These are phyloP conservation scores for Manacus vitellinus DNA, from an alignment of 2,113 vertebrate genomes.

Conservation along the genomic window DNA sequence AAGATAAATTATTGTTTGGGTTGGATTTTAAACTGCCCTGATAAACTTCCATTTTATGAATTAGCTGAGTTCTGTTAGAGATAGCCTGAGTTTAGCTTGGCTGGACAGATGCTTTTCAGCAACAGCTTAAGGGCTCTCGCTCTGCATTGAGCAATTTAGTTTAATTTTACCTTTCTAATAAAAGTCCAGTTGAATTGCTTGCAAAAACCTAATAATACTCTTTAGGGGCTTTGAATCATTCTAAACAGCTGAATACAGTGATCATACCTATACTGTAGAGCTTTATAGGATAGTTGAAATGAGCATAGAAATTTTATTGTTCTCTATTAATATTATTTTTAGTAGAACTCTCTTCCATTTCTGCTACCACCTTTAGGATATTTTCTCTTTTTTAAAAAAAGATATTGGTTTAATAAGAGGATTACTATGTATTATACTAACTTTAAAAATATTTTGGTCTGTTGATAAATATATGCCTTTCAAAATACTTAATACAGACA, in stretches of 20 bases:
- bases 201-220: constrained; percentile 5
- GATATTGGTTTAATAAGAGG: constrained; percentile 11
- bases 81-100: not conserved
- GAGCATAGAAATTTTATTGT: constrained; percentile 21
- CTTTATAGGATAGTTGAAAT: constrained; percentile 32
- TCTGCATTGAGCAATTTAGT: constrained; percentile 33
- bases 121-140: not conserved
- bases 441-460: constrained; percentile 51
- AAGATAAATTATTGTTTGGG: constrained; percentile 34
- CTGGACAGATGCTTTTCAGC: not conserved
- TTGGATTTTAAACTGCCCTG: constrained; percentile 9
- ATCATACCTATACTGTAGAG: constrained; percentile 35
- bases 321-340: constrained; percentile 51
- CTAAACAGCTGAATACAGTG: constrained; percentile 22
- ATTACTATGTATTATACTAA: constrained; percentile 37
- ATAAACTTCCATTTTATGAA: constrained; percentile 31
- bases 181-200: constrained; percentile 48
- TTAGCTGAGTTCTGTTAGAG: not conserved
- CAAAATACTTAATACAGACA: constrained; percentile 1
- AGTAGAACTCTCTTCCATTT: constrained; percentile 26
- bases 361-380: constrained; percentile 7
- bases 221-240: constrained; percentile 24
- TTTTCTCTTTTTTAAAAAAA: constrained; percentile 23
- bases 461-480: constrained; percentile 33
- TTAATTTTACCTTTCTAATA: constrained; percentile 61